Base-by-base conservation (phyloP, 2,113 vertebrate species). In the Alligator sinensis region DNA sequence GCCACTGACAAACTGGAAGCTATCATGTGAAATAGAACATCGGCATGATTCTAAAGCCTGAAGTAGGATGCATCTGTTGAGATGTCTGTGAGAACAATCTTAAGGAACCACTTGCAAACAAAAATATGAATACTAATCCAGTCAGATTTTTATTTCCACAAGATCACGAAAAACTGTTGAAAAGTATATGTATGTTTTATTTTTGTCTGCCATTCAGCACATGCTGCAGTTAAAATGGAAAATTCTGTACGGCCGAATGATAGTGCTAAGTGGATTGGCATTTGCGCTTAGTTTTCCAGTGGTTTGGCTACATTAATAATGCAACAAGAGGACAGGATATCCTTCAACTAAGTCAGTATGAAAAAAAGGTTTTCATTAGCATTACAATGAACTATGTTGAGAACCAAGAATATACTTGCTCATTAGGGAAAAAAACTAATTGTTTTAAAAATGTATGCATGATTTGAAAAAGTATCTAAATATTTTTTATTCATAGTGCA, bases 221-320 rank as follows among this genome's bases (percentile, higher is more conserved):
- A 90, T 18, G 1, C 91, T 95, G 85, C 85, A 94, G 95, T 94
- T 97, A 94, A 97, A 97, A 97, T 96, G 96, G 96, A 97, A 97
- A 96, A 92, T 97, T 96, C 92, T 96, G 89, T 81, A 80, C 86
- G 91, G 94, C 54, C 0, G 68, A 96, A 92, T 77, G 97, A 97
- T 92, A 97, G 92, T 91, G 84, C 72, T 97, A 94, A 96, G 94
- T 96, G 94, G 97, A 96, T 90, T 97, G 96, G 94, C 95, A 96
- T 96, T 96, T 96, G 93, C 91, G 89, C 95, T 97, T 96, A 94
- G 94, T 97, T 97, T 97, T 97, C 96, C 96, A 96, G 94, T 92
- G 94, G 96, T 97, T 96, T 96, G 96, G 93, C 6, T 17, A 81
- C 89, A 96, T 97, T 96, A 97, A 97, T 96, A 97, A 97, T 97